Conservation (phyloP, 1,140 invertebrate genomes). For the Lasioglossum baleicum region DNA sequence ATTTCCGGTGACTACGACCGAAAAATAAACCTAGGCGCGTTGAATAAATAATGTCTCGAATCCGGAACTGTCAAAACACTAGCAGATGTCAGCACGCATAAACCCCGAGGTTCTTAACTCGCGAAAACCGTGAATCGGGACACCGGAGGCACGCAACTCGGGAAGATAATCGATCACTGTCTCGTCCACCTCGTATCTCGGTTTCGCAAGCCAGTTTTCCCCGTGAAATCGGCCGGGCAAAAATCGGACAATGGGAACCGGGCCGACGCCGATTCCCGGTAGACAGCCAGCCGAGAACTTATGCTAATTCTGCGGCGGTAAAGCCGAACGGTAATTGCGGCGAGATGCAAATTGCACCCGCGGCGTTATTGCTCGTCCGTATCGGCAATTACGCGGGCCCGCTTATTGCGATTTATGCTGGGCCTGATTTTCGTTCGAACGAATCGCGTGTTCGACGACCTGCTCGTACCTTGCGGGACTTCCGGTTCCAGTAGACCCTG, state of each 20-base stretch:
- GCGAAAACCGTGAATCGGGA: background rate
- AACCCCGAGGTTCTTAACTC: background rate
- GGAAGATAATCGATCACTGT: background rate
- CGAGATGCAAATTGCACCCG: constrained; percentile 54
- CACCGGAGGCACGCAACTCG: too few relatives aligned
- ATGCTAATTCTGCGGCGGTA: constrained; percentile 44
- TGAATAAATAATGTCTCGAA: too few relatives aligned
- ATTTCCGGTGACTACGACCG: too few relatives aligned
- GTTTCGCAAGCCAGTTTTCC: background rate
- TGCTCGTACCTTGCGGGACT: background rate
- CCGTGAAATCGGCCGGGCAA: background rate
- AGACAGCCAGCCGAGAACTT: constrained; percentile 29
- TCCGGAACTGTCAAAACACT: too few relatives aligned
- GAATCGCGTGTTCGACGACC: background rate
- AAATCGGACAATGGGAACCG: constrained; percentile 11
- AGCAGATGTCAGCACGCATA: too few relatives aligned
- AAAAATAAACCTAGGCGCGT: too few relatives aligned
- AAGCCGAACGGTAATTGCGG: constrained; percentile 39
- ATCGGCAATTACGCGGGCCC: constrained; percentile 40
- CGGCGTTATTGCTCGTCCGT: constrained; percentile 37
- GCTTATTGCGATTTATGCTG: constrained; percentile 53
- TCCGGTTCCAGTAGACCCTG: background rate
- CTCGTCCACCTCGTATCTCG: background rate
- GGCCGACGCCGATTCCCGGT: constrained; percentile 30
- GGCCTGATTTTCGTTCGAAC: constrained; percentile 11